Percentiles rank a stretch among this genome's conserved stretches.
Conservation (phyloP, 2,113 vertebrate genomes). For the Pelobates fuscus region DNA sequence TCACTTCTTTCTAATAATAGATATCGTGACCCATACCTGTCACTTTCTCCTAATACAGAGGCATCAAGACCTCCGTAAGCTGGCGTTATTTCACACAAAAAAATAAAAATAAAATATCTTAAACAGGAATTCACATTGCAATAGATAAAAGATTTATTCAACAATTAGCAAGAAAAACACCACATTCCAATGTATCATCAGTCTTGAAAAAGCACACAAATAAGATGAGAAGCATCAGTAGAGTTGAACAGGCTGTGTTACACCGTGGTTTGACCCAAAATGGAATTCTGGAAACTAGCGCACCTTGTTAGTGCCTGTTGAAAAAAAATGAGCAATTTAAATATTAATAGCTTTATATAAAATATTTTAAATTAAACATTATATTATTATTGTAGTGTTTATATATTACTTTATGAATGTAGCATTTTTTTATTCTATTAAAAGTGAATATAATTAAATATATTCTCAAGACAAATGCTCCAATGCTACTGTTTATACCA, state of each 20-base stretch:
- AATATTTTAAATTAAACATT: no score
- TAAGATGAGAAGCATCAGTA: not conserved
- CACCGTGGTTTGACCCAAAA: not conserved
- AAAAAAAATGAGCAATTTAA: not conserved
- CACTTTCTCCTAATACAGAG: no score
- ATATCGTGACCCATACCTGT: not conserved
- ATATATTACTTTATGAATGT: no score
- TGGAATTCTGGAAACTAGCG: not conserved
- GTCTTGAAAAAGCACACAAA: not conserved
- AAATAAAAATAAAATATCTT: no score
- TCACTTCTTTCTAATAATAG: not conserved
- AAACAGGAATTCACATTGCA: conserved; percentile 15
- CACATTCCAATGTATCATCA: not conserved
- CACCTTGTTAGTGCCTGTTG: not conserved
- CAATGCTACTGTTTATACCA: no score
- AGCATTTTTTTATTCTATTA: no score
- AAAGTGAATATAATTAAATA: no score
- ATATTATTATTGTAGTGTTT: no score
- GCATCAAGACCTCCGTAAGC: no score
- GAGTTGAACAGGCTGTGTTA: not conserved
- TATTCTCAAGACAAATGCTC: no score
- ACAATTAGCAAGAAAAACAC: conserved; percentile 18
- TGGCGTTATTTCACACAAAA: no score
- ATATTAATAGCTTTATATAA: not conserved
- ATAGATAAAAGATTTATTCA: conserved; percentile 34